Percentiles rank a stretch among this genome's conserved stretches.
phyloP scores from a whole-genome alignment of 2,113 vertebrate species.

The Hippocampus barbouri region DNA sequence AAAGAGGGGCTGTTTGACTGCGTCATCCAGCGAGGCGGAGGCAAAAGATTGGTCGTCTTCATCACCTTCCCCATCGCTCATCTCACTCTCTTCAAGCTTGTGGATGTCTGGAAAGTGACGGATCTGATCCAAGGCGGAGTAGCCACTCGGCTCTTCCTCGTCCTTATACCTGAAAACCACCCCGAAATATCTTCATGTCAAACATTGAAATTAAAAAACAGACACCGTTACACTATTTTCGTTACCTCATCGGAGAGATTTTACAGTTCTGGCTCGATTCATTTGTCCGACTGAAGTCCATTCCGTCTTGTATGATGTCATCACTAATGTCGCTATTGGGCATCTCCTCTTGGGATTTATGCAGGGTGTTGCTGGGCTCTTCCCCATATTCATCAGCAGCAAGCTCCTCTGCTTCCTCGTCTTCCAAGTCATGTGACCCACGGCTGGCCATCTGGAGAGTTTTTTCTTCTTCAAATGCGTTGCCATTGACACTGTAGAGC shows the following conservation, averaged over 20 bases:
- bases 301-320: slow-evolving; percentile 75
- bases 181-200: not conserved
- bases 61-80: slow-evolving; percentile 75
- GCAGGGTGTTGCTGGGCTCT: slow-evolving; percentile 65
- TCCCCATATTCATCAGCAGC: slow-evolving; percentile 84
- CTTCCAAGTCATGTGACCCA: slow-evolving; percentile 83
- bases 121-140: slow-evolving; percentile 93
- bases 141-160: slow-evolving; percentile 87
- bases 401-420: slow-evolving; percentile 88
- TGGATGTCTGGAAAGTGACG: slow-evolving; percentile 92
- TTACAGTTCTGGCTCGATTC: slow-evolving; percentile 85
- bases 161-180: slow-evolving; percentile 67
- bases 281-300: slow-evolving; percentile 79
- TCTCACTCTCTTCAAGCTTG: slow-evolving; percentile 89
- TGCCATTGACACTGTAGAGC: slow-evolving; percentile 81
- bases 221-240: not conserved
- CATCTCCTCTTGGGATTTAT: slow-evolving; percentile 74
- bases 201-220: not conserved
- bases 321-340: slow-evolving; percentile 71
- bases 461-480: slow-evolving; percentile 88
- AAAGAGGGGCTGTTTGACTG: slow-evolving; percentile 92
- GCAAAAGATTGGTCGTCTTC: slow-evolving; percentile 73
- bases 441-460: slow-evolving; percentile 72
- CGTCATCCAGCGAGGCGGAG: slow-evolving; percentile 81
- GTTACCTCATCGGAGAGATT: slow-evolving; percentile 83